Base-by-base conservation (phyloP, 2,797 vertebrate species). In the Premnoplex brunnescens region DNA sequence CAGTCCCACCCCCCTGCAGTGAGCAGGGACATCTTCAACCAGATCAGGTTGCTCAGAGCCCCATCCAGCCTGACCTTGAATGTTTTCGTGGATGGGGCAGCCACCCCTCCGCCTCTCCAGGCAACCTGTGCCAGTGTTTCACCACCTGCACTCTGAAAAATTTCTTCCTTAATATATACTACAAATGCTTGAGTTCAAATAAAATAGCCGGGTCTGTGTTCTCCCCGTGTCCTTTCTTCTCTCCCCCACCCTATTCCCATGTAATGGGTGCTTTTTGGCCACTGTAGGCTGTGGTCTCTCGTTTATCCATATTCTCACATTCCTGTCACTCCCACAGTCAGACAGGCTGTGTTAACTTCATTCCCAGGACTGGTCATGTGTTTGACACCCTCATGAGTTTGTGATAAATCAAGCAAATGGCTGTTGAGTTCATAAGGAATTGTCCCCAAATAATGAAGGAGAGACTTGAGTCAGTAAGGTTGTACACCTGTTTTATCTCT, bases 331-430 rank as follows among this genome's bases (percentile, higher is more conserved):
- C 23, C 28, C 76, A 36, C 81, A 91, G 51, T 39, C 30, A 72
- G 77, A 72, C 68, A 90, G 52, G 56, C 49, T 77, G 9, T 72
- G 37, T 68, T 91, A 44, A 10, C 79, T 87, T 93, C 21, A 44
- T 68, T 82, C 56, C 43, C 1, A 1, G 51, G 22, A n/a, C 78
- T 9, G 16, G 30, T 73, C 69, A 11, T 32, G 32, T 37, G 12
- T 77, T 85, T 64, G 90, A 69, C 20, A 49, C 58, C 27, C 59
- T 76, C 60, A 15, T 63, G 62, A 72, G 67, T 92, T 62, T 85
- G 84, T 48, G 75, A 77, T 91, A 85, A 85, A 85, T 91, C 34
- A 73, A 44, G 72, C 66, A 93, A 56, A 64, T 58, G 27, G 26
- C 58, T 78, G 30, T 39, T 77, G 69, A 55, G n/a, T 88, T 91